These are phyloP conservation scores for Chaetogeoica ovagalla DNA, from an alignment of 2,888 invertebrate species.

Conservation along the genomic window DNA sequence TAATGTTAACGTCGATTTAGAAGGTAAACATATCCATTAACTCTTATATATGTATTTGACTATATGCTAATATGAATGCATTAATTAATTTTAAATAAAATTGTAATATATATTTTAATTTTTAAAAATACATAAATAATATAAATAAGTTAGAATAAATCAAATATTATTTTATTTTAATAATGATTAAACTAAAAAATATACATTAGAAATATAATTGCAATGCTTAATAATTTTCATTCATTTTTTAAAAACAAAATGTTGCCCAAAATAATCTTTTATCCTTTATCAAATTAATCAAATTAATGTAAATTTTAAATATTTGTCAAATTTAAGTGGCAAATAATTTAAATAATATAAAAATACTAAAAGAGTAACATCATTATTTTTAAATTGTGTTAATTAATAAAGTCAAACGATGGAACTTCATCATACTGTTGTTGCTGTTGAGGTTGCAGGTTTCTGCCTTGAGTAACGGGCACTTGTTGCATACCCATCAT, in stretches of 20 bases:
- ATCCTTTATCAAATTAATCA: no score
- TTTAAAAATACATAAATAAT: background rate
- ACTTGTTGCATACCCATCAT: slow-evolving; percentile 65
- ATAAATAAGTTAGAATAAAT: background rate
- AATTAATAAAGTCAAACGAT: slow-evolving; percentile 62
- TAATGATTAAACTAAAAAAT: background rate
- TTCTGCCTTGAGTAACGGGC: slow-evolving; percentile 62
- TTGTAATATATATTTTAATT: no score
- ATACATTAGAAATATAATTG: background rate
- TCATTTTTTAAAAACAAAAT: background rate
- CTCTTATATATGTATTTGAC: no score
- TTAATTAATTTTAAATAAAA: no score
- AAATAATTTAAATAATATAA: slow-evolving; percentile 9
- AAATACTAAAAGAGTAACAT: background rate
- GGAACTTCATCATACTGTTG: slow-evolving; percentile 64
- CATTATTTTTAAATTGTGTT: slow-evolving; percentile 29
- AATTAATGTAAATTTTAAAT: no score
- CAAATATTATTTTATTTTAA: background rate
- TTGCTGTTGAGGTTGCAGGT: slow-evolving; percentile 58
- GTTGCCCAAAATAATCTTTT: background rate
- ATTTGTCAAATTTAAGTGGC: no score
- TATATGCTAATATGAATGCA: no score
- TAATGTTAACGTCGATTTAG: no score
- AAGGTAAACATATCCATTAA: no score
- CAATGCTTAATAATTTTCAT: background rate